Percentiles rank a stretch among this genome's conserved stretches.
phyloP scores from a whole-genome alignment of 2,888 invertebrate species.

The Andrena camellia region DNA sequence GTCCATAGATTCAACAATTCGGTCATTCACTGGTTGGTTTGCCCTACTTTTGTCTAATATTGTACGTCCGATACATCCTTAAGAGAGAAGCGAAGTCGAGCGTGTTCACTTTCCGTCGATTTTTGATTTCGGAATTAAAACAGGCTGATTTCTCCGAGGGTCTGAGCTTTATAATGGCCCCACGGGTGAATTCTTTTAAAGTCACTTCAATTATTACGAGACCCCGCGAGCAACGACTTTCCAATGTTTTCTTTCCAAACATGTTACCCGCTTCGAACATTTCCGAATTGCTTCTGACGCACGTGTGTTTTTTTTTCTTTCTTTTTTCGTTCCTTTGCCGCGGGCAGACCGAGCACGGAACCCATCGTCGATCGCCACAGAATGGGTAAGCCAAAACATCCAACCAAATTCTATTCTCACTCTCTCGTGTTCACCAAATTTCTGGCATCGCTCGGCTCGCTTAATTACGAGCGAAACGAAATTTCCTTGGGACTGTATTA shows the following conservation, averaged over 20 bases:
- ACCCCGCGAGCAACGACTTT: not conserved
- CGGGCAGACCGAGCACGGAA: conserved; percentile 11
- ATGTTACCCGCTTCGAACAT: not conserved
- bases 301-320: conserved; percentile 1
- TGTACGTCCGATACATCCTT: no score
- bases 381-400: conserved; percentile 46
- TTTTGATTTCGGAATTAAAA: no score
- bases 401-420: conserved; percentile 3
- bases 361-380: conserved; percentile 5
- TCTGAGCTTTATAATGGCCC: not conserved
- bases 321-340: not conserved
- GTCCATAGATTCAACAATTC: no score
- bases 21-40: no score
- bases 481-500: not conserved
- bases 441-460: not conserved
- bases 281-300: not conserved
- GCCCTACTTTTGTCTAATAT: no score
- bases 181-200: not conserved
- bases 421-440: not conserved
- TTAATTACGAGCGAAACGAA: not conserved
- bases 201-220: not conserved
- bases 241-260: not conserved
- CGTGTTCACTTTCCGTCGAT: no score
- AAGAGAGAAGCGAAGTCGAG: no score
- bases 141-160: not conserved